Evolutionary conservation across 2,797 vertebrate species (phyloP), one percentile per base, ranked within the genome.

Genomic region (Dendrocincla tyrannina): DNA sequence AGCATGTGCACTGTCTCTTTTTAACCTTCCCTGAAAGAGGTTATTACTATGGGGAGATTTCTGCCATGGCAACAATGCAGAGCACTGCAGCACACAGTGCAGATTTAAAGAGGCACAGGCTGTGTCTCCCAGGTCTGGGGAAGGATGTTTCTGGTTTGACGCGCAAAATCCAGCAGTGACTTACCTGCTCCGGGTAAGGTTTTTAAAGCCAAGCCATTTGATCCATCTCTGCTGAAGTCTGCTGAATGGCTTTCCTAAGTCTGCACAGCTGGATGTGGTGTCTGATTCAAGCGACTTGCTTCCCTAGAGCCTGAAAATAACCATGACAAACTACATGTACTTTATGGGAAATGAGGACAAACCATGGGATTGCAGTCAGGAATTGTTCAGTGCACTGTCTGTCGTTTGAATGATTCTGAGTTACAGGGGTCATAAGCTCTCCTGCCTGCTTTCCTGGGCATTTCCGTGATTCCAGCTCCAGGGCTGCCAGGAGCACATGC

Each of bases 21-120:
- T 93, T 96, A 96, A 95, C 95, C 96, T 96, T 91, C 94, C 35
- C 93, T 82, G 84, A 92, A 95, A 95, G 95, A 93, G 96, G 96
- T 97, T 96, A 97, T 97, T 97, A 96, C 95, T 94, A 95, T 95
- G 91, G 96, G 96, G 96, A 97, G 95, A 92, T 93, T 89, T 97
- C 96, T 97, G 91, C 97, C 96, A 97, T 97, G 96, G 97, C 96
- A 97, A 98, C 97, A 94, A 79, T 84, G 92, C 95, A 88, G 92
- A 94, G 76, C 85, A 67, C 94, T 92, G 91, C 93, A 93, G 91
- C 92, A 89, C 62, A 28, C 69, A 93, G 92, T 60, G 20, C 68
- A 64, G 88, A 95, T 94, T 94, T 91, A 93, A 94, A 88, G 96
- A 91, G 91, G 89, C 80, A 96, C 64, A 42, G 92, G 58, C 95